Evolutionary conservation across 2,797 vertebrate genomes (phyloP).

Genomic region (Heteromormyrus szaboi): DNA sequence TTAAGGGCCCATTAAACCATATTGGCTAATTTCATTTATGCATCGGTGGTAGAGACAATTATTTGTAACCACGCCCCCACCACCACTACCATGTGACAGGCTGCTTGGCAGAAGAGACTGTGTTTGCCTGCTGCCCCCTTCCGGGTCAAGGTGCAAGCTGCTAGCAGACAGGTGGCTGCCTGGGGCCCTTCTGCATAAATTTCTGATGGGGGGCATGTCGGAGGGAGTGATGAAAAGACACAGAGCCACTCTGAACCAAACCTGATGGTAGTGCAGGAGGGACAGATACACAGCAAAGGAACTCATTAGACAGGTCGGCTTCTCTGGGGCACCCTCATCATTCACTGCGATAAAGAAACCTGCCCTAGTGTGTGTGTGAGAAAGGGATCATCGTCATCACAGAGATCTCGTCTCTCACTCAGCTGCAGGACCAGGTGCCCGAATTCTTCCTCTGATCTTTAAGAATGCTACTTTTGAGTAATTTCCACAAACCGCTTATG

Average conservation of each 20-base stretch:
- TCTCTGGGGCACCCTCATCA: neutral
- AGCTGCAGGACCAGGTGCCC: neutral
- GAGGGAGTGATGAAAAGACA: neutral
- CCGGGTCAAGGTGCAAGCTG: neutral
- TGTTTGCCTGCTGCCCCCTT: neutral
- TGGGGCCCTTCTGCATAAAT: neutral
- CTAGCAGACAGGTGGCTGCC: neutral
- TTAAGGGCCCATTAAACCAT: neutral
- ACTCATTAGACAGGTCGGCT: neutral
- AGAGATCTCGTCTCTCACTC: neutral
- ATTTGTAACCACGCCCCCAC: neutral
- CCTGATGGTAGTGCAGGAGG: neutral
- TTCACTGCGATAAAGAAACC: neutral
- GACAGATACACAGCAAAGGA: neutral
- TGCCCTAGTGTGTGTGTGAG: neutral
- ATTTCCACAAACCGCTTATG: neutral
- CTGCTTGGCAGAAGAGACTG: neutral
- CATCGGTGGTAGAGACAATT: neutral
- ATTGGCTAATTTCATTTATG: neutral
- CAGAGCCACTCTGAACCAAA: neutral
- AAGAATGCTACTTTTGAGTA: neutral
- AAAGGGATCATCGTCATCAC: neutral
- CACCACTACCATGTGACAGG: neutral
- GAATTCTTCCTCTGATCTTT: neutral
- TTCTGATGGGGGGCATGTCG: neutral